phyloP scores from a whole-genome alignment of 2,888 invertebrate genomes.

The Ischnura elegans region DNA sequence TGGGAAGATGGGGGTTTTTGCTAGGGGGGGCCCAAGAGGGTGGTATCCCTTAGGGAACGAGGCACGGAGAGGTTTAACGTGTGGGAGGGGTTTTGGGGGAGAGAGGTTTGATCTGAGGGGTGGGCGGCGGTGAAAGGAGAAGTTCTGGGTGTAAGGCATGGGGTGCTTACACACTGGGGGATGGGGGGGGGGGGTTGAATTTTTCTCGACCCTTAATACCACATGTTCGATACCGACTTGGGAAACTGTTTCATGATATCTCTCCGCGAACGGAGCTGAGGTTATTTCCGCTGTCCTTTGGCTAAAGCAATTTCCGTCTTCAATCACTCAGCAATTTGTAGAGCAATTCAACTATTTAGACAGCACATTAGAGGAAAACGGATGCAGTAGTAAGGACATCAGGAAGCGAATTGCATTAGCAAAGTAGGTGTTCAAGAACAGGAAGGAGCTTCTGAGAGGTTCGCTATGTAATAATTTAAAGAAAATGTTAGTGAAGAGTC shows the following conservation, averaged over 20 bases:
- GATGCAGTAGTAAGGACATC: too few relatives aligned
- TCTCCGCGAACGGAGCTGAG: too few relatives aligned
- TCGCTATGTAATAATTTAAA: too few relatives aligned
- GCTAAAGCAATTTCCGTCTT: too few relatives aligned
- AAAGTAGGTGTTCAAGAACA: too few relatives aligned
- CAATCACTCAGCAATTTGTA: too few relatives aligned
- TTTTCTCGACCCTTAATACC: constrained; percentile 21
- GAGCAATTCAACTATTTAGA: too few relatives aligned
- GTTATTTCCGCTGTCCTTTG: too few relatives aligned
- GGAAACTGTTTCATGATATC: constrained; percentile 36
- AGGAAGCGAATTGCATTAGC: too few relatives aligned
- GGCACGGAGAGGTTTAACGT: neutral
- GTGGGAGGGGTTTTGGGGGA: neutral
- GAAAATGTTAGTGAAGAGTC: too few relatives aligned
- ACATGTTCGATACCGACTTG: constrained; percentile 63
- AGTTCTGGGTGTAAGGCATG: neutral
- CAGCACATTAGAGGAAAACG: too few relatives aligned
- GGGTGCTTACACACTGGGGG: neutral
- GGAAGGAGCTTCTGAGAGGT: too few relatives aligned
- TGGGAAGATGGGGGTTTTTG: neutral
- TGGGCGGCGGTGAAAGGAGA: neutral
- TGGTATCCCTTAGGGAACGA: neutral
- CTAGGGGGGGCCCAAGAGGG: neutral
- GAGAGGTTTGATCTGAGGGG: neutral
- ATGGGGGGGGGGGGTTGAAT: neutral